phyloP scores from a whole-genome alignment of 2,888 invertebrate genomes.

The Meteorus cinctellus region DNA sequence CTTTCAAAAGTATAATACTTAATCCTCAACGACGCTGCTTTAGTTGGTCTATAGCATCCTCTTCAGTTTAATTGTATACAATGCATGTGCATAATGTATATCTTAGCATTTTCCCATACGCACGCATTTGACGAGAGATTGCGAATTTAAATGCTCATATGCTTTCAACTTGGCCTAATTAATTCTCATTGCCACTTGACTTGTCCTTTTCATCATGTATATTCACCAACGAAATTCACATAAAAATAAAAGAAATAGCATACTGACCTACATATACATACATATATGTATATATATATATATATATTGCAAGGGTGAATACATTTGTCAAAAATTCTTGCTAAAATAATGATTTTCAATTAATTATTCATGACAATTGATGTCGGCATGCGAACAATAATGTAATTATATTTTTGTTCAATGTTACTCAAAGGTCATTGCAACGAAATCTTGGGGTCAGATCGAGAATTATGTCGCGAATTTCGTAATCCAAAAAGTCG shows the following conservation, averaged over 20 bases:
- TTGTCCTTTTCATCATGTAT: background rate
- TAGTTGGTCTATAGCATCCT: background rate
- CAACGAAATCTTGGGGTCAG: too few relatives aligned
- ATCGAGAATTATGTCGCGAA: too few relatives aligned
- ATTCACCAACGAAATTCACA: constrained; percentile 6
- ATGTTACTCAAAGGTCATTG: too few relatives aligned
- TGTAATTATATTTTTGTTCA: background rate
- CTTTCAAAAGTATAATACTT: background rate
- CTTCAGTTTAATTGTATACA: background rate
- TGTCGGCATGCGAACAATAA: background rate
- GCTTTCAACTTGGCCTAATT: constrained; percentile 10
- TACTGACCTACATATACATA: background rate
- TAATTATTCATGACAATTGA: too few relatives aligned
- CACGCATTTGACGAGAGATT: background rate
- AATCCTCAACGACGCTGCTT: background rate
- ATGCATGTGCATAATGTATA: background rate
- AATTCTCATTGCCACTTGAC: background rate
- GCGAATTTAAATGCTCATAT: background rate
- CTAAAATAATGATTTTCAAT: background rate
- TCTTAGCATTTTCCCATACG: background rate
- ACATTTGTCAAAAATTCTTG: background rate
- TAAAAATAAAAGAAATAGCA: background rate
- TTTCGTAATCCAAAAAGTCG: too few relatives aligned
- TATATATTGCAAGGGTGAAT: background rate
- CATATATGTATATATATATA: background rate